Evolutionary conservation across 2,888 invertebrate genomes (phyloP).

Genomic region (Podabrus alpinus): DNA sequence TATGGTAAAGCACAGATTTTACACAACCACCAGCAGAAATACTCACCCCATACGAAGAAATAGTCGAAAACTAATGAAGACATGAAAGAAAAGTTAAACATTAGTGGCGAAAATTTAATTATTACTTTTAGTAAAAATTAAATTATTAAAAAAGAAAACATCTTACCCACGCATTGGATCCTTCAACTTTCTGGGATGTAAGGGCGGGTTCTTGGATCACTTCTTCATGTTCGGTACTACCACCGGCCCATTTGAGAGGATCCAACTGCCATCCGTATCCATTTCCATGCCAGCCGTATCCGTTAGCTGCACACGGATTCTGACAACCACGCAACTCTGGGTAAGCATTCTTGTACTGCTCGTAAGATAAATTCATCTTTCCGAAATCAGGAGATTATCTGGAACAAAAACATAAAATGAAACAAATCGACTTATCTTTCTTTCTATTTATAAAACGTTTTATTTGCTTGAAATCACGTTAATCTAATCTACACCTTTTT

Average conservation of each 20-base stretch:
- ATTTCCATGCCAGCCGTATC: slow-evolving; percentile 56
- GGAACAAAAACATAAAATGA: background rate
- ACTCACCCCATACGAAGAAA: background rate
- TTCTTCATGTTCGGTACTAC: slow-evolving; percentile 34
- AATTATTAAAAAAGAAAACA: background rate
- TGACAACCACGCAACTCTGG: slow-evolving; percentile 50
- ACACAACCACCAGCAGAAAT: background rate
- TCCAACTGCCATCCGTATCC: slow-evolving; percentile 56
- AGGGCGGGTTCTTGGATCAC: slow-evolving; percentile 48
- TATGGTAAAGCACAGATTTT: background rate
- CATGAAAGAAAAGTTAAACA: background rate
- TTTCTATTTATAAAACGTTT: background rate
- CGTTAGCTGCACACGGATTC: slow-evolving; percentile 51
- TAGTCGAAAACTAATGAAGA: background rate
- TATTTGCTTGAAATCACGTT: background rate
- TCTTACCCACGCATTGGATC: slow-evolving; percentile 52
- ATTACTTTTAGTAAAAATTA: background rate
- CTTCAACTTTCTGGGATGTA: slow-evolving; percentile 48
- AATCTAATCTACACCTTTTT: background rate
- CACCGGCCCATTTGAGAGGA: slow-evolving; percentile 48
- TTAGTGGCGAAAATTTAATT: background rate
- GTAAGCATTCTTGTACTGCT: slow-evolving; percentile 53
- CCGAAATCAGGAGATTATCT: background rate
- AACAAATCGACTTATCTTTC: background rate
- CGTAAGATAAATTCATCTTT: slow-evolving; percentile 40